phyloP scores from a whole-genome alignment of 2,888 invertebrate species.

The Hydrotaea diabolus region DNA sequence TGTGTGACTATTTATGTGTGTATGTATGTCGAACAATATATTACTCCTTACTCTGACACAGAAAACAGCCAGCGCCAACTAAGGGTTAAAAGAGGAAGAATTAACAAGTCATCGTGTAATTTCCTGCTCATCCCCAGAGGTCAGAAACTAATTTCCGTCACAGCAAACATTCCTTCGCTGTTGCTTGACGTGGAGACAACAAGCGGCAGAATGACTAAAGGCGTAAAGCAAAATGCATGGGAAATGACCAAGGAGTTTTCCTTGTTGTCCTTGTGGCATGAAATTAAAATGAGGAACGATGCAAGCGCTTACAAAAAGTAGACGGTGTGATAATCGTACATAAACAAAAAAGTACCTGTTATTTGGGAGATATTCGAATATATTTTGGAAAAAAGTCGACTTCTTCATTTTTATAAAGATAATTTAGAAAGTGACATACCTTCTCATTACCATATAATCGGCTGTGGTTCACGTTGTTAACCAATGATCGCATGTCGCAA shows the following conservation, averaged over 20 bases:
- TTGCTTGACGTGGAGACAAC: conserved; percentile 35
- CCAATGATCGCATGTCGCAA: too few relatives aligned
- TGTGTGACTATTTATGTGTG: too few relatives aligned
- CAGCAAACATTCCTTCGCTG: conserved; percentile 55
- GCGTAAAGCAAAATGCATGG: neutral
- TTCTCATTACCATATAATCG: too few relatives aligned
- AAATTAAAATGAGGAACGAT: conserved; percentile 25
- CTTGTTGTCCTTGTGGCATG: neutral
- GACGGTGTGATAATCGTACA: neutral
- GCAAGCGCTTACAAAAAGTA: conserved; percentile 55
- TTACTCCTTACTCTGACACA: neutral
- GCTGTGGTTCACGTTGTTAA: too few relatives aligned
- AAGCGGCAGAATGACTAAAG: neutral
- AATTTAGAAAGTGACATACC: too few relatives aligned
- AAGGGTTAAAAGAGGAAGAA: conserved; percentile 38
- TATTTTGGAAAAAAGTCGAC: too few relatives aligned
- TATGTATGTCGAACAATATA: too few relatives aligned
- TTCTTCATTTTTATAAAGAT: too few relatives aligned
- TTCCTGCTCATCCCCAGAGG: conserved; percentile 66
- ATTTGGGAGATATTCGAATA: too few relatives aligned
- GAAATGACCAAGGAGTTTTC: neutral
- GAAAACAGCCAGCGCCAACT: neutral
- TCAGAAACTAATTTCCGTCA: conserved; percentile 67
- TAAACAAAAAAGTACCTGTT: neutral
- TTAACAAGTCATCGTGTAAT: conserved; percentile 64